Conservation (phyloP, 2,797 vertebrate species). For the Lemur catta region DNA sequence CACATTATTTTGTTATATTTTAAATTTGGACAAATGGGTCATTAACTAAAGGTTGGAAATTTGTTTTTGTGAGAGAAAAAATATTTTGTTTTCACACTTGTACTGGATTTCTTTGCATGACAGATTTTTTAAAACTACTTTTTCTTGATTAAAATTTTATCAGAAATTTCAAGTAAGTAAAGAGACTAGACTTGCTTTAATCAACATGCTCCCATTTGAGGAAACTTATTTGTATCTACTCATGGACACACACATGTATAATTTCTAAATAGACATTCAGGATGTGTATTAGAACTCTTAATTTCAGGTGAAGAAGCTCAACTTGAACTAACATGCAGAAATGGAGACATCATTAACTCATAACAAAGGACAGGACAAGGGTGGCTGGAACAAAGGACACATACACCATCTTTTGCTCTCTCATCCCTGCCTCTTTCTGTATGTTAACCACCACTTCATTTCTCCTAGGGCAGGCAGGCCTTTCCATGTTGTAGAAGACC, state of each 20-base stretch:
- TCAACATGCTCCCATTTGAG: background rate
- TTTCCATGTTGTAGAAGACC: background rate
- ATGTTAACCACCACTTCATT: background rate
- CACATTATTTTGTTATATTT: slow-evolving; percentile 34
- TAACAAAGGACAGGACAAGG: background rate
- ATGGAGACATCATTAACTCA: background rate
- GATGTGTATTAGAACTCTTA: background rate
- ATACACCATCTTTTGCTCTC: background rate
- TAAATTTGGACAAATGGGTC: background rate
- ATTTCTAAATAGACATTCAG: background rate
- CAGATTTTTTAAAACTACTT: background rate
- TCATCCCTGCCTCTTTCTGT: background rate
- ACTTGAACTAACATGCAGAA: background rate
- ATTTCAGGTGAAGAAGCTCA: slow-evolving; percentile 17
- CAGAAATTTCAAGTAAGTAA: background rate
- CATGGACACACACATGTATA: background rate
- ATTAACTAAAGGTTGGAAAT: background rate
- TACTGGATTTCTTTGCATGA: background rate
- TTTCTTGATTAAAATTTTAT: background rate
- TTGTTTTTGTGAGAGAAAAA: background rate
- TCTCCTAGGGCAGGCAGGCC: background rate
- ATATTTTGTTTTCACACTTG: background rate
- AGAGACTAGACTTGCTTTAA: background rate
- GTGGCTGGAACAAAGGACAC: background rate
- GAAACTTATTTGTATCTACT: background rate